Evolutionary conservation across 1,140 invertebrate species (phyloP).

Genomic region (Goniozus legneri): DNA sequence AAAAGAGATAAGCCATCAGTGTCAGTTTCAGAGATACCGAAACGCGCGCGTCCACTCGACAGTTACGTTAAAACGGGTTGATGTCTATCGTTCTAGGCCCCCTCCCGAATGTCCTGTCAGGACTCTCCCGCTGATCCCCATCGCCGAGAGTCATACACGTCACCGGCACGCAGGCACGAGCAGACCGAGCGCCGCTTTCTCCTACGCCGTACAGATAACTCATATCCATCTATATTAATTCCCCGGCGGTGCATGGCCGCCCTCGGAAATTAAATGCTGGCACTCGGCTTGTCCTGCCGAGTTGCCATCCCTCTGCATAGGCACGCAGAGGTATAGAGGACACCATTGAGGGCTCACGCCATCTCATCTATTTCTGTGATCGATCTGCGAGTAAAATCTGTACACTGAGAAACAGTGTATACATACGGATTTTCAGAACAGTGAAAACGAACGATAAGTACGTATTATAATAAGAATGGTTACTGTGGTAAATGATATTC

Average conservation of each 20-base stretch:
- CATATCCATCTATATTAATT: constrained; percentile 48
- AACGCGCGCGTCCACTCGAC: constrained; percentile 45
- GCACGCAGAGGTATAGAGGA: no score
- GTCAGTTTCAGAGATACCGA: constrained; percentile 46
- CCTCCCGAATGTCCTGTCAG: constrained; percentile 42
- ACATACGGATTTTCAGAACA: no score
- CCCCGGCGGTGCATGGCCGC: constrained; percentile 21
- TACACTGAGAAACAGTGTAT: no score
- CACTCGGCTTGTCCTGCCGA: constrained; percentile 13
- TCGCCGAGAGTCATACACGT: constrained; percentile 47
- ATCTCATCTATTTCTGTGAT: no score
- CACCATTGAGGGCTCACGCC: no score
- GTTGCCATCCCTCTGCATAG: constrained; percentile 26
- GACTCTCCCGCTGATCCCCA: constrained; percentile 35
- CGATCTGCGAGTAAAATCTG: no score
- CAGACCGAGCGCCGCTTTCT: no score
- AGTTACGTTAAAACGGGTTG: constrained; percentile 47
- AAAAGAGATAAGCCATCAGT: constrained; percentile 46
- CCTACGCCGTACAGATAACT: constrained; percentile 34
- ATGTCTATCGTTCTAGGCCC: constrained; percentile 43
- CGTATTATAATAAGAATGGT: no score
- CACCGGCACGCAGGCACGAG: constrained; percentile 39
- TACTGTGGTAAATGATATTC: no score
- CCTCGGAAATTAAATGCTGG: constrained; percentile 30
- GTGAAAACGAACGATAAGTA: no score